Conservation (phyloP, 2,797 vertebrate genomes). For the Anniella stebbinsi region DNA sequence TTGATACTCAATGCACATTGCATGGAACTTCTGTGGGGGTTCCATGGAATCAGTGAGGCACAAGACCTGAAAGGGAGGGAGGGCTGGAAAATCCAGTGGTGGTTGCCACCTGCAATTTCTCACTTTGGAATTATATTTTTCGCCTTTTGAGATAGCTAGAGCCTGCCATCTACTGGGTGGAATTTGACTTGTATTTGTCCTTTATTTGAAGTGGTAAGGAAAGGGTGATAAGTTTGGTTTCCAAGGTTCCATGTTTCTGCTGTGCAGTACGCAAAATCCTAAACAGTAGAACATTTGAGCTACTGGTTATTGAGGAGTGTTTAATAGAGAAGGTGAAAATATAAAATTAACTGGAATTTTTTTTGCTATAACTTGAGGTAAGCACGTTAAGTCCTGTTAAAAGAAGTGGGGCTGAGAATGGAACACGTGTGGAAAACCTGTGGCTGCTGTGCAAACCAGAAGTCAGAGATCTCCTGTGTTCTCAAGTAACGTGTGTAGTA, state of each 20-base stretch:
- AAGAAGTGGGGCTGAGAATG: neutral
- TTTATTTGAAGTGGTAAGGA: conserved; percentile 8
- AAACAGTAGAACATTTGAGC: neutral
- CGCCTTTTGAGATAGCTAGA: neutral
- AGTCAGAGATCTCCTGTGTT: neutral
- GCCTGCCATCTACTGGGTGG: conserved; percentile 7
- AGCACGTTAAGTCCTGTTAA: neutral
- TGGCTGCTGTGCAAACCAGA: neutral
- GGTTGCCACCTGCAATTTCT: neutral
- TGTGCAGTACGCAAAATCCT: neutral
- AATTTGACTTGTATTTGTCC: neutral
- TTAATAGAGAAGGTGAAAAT: neutral
- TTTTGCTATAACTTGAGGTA: neutral
- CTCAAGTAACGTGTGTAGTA: too few species aligned
- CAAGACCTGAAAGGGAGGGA: neutral
- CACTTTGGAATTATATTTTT: neutral
- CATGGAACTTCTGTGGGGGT: neutral
- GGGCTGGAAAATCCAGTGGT: neutral
- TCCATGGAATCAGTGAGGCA: neutral
- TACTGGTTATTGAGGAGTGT: neutral
- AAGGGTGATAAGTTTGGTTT: neutral
- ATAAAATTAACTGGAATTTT: neutral
- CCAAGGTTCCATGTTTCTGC: neutral
- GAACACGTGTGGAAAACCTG: neutral
- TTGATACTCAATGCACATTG: neutral